These are phyloP conservation scores for Eupithecia centaureata DNA, from an alignment of 2,888 invertebrate species.

Conservation along the genomic window DNA sequence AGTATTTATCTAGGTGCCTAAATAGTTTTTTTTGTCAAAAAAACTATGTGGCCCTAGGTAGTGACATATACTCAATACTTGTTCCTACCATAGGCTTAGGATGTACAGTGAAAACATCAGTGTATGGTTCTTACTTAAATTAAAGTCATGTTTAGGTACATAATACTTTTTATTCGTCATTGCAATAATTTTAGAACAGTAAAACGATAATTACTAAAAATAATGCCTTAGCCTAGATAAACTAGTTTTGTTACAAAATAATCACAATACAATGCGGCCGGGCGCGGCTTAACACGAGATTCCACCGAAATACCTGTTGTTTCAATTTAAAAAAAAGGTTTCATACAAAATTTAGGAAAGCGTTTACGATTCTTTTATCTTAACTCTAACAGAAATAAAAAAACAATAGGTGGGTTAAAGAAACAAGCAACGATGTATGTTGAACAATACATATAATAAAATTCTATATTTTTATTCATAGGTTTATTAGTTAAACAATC, in stretches of 20 bases:
- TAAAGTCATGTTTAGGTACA: constrained; percentile 32
- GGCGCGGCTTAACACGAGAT: constrained; percentile 58
- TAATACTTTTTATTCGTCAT: constrained; percentile 64
- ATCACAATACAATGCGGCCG: constrained; percentile 68
- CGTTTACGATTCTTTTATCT: background rate
- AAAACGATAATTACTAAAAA: constrained; percentile 69
- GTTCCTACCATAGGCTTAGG: no score
- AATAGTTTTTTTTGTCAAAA: no score
- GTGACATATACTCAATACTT: no score
- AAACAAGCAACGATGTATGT: background rate
- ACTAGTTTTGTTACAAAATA: constrained; percentile 68
- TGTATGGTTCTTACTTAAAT: background rate
- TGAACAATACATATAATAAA: background rate
- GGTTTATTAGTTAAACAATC: background rate
- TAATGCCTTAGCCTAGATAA: constrained; percentile 66
- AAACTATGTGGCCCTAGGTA: no score
- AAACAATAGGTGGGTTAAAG: constrained; percentile 1
- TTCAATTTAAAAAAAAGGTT: background rate
- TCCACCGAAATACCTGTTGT: constrained; percentile 2
- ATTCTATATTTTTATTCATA: background rate
- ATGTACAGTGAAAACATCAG: background rate
- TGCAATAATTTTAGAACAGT: constrained; percentile 61
- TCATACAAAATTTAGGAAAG: background rate
- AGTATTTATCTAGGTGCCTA: no score
- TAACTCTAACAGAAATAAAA: background rate